Evolutionary conservation across 2,888 invertebrate species (phyloP).

Genomic region (Parapristionchus giblindavisi): DNA sequence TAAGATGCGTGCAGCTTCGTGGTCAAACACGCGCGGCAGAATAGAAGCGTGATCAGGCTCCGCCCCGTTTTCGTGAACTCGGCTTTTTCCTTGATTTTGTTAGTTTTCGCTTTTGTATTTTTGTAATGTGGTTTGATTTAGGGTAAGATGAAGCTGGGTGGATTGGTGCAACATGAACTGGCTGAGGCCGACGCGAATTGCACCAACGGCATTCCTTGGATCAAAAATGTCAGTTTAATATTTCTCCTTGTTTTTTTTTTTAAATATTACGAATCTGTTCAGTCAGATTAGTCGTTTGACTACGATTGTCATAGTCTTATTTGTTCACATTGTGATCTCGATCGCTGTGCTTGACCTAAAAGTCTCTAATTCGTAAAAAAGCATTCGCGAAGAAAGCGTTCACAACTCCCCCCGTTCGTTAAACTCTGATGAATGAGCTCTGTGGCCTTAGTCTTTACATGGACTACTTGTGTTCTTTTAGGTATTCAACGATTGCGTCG

Average conservation of each 20-base stretch:
- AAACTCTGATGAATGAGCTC: too few relatives aligned
- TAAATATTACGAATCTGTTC: too few relatives aligned
- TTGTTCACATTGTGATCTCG: too few relatives aligned
- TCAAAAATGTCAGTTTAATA: slow-evolving; percentile 56
- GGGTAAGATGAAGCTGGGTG: slow-evolving; percentile 53
- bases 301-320: too few relatives aligned
- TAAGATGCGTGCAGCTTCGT: background rate
- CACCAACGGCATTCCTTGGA: slow-evolving; percentile 57
- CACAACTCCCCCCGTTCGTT: too few relatives aligned
- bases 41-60: background rate
- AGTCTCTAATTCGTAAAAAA: too few relatives aligned
- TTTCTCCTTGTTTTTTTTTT: too few relatives aligned
- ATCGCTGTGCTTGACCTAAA: too few relatives aligned
- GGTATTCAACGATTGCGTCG: slow-evolving; percentile 60
- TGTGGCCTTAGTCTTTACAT: background rate
- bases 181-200: slow-evolving; percentile 52
- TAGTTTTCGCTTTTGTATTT: background rate
- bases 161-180: slow-evolving; percentile 46
- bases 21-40: background rate
- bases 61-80: background rate
- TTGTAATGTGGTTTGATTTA: background rate
- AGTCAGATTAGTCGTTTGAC: too few relatives aligned
- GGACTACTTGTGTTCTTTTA: slow-evolving; percentile 25
- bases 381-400: too few relatives aligned
- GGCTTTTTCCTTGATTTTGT: background rate